Evolutionary conservation across 2,888 invertebrate species (phyloP).

Genomic region (Drosophila antonietae): DNA sequence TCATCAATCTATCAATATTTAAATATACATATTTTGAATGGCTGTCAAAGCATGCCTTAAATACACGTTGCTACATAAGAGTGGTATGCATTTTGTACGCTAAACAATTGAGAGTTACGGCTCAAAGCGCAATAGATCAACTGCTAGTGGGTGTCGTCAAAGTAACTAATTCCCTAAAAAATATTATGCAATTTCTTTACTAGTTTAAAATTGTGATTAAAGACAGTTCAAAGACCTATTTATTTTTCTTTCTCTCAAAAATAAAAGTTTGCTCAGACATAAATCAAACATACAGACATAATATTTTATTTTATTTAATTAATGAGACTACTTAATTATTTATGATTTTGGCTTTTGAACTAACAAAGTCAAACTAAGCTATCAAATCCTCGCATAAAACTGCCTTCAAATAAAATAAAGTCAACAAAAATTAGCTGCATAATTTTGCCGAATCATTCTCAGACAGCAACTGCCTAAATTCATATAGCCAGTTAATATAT

Average conservation of each 20-base stretch:
- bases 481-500: not conserved
- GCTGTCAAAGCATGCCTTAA: not conserved
- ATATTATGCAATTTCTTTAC: no score
- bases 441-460: not conserved
- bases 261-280: no score
- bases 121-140: conserved; percentile 7
- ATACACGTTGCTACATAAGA: conserved; percentile 18
- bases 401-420: no score
- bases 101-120: conserved; percentile 4
- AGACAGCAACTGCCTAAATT: not conserved
- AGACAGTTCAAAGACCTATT: no score
- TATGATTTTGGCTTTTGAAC: not conserved
- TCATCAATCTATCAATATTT: conserved; percentile 37
- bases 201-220: no score
- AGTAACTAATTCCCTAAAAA: not conserved
- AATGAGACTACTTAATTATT: not conserved
- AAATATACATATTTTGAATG: conserved; percentile 7
- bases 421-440: not conserved
- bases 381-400: not conserved
- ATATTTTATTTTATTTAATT: no score
- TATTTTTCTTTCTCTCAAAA: no score
- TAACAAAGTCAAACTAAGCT: not conserved
- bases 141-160: not conserved
- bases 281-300: no score
- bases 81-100: not conserved